These are phyloP conservation scores for Salvelinus sp. DNA, from an alignment of 2,113 vertebrate genomes.

Conservation along the genomic window DNA sequence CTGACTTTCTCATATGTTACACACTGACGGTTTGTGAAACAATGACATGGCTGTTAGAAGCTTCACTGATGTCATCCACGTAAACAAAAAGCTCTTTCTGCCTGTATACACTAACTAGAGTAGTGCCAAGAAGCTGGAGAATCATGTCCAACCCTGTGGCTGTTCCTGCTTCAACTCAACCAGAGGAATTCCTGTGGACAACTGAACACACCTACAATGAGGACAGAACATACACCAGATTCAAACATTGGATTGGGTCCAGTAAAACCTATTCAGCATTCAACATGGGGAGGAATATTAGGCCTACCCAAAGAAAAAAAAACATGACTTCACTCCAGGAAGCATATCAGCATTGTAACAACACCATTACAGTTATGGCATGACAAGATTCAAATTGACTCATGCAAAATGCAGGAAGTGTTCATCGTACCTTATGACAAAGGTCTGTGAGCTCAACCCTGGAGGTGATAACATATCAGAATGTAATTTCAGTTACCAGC, in stretches of 20 bases:
- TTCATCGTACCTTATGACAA: background rate
- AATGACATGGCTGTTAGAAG: background rate
- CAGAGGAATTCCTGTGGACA: too few species aligned
- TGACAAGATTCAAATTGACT: background rate
- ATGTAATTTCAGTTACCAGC: background rate
- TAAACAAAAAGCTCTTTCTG: background rate
- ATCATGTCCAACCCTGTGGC: background rate
- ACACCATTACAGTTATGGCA: background rate
- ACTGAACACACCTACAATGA: too few species aligned
- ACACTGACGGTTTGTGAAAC: background rate
- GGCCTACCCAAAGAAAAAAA: too few species aligned
- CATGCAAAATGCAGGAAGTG: background rate
- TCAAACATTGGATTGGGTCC: too few species aligned
- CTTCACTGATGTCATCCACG: conserved; percentile 1
- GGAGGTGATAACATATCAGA: background rate
- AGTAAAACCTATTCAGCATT: too few species aligned
- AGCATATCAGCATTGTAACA: too few species aligned
- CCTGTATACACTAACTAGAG: background rate
- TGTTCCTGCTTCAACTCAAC: background rate
- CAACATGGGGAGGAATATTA: too few species aligned
- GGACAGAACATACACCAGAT: too few species aligned
- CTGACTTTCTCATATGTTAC: background rate
- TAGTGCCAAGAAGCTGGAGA: too few species aligned
- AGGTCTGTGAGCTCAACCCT: background rate
- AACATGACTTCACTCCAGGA: too few species aligned